Evolutionary conservation across 1,140 invertebrate species (phyloP), one percentile per base, ranked within the genome.

Genomic region (Bradysia coprophila): DNA sequence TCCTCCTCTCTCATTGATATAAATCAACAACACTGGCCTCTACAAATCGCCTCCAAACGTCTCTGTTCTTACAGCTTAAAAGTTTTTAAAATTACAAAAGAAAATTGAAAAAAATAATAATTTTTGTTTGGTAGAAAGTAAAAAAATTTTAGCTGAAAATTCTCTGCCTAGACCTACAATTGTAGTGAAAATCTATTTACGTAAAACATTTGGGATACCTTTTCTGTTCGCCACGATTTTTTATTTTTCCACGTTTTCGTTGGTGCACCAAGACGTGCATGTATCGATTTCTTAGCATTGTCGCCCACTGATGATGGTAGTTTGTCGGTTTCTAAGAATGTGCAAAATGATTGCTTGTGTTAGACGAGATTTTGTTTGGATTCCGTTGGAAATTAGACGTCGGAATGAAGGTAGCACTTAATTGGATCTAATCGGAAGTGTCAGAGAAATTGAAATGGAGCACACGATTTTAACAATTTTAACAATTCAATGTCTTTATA

Each of bases 151-250:
- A n/a, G n/a, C n/a, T n/a, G n/a, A n/a, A n/a, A n/a, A n/a, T n/a
- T n/a, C n/a, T n/a, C n/a, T n/a, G n/a, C n/a, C n/a, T n/a, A n/a
- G n/a, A n/a, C n/a, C n/a, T n/a, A n/a, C n/a, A n/a, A n/a, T n/a
- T n/a, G n/a, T n/a, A n/a, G n/a, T n/a, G n/a, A n/a, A n/a, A n/a
- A n/a, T n/a, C n/a, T n/a, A n/a, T n/a, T n/a, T n/a, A n/a, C n/a
- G n/a, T n/a, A 28, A 28, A 8, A 28, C 13, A 38, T 38, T 38
- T 10, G 11, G 18, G 21, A 23, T 39, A 39, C 38, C 38, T 39
- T 39, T 39, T 39, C 21, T 23, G 38, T 22, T 22, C 21, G n/a
- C 38, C 38, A 39, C 2, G 38, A 21, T 23, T 39, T 39, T 39
- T 39, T 39, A 21, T 21, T 21, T 23, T 39, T 39, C 21, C 20